These are phyloP conservation scores for Spisula solida DNA, from an alignment of 2,888 invertebrate species.

Conservation along the genomic window DNA sequence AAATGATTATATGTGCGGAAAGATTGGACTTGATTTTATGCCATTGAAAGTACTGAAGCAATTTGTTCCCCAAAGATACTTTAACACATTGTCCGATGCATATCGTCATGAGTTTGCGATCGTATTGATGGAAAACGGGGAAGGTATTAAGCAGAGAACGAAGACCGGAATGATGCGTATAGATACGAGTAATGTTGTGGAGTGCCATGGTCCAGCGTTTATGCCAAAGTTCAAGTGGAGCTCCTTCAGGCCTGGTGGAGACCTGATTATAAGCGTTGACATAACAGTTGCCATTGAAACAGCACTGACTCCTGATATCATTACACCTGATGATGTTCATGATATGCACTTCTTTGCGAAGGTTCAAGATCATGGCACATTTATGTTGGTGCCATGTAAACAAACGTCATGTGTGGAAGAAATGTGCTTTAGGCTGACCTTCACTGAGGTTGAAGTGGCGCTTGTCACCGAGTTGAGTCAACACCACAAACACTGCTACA, in stretches of 20 bases:
- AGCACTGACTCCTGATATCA: neutral
- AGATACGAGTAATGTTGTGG: neutral
- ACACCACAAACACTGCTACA: conserved; percentile 28
- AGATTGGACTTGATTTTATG: neutral
- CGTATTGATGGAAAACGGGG: neutral
- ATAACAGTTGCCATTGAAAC: conserved; percentile 20
- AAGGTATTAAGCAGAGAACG: neutral
- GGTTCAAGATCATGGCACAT: neutral
- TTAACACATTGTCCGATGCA: conserved; percentile 28
- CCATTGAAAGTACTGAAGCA: neutral
- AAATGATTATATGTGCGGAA: conserved; percentile 16
- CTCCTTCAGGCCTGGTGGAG: neutral
- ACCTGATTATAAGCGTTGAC: conserved; percentile 13
- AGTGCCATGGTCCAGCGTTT: conserved; percentile 37
- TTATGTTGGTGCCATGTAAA: conserved; percentile 1
- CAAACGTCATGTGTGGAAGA: neutral
- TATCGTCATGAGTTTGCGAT: neutral
- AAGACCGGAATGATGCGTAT: neutral
- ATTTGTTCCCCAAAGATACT: neutral
- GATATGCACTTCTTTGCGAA: neutral
- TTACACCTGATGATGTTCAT: neutral
- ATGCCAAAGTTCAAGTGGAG: conserved; percentile 24
- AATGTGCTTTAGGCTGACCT: neutral
- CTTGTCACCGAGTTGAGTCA: conserved; percentile 11
- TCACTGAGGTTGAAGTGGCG: conserved; percentile 19